Conservation (phyloP, 2,113 vertebrate genomes). For the Sorex fumeus region DNA sequence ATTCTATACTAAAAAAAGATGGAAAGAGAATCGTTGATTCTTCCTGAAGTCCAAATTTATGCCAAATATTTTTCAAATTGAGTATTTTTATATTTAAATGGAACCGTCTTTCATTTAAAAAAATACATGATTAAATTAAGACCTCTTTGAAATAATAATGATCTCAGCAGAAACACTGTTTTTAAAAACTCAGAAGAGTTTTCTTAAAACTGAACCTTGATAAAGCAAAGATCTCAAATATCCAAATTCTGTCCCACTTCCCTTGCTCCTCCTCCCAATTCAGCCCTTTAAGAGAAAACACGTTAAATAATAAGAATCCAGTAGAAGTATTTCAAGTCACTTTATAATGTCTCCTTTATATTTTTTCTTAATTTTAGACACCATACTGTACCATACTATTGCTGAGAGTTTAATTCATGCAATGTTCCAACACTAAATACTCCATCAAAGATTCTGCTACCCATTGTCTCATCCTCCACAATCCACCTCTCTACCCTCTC, state of each 20-base stretch:
- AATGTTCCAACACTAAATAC: too few species aligned
- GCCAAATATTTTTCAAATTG: background rate
- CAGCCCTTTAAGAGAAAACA: constrained; percentile 46
- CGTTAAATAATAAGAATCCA: constrained; percentile 3
- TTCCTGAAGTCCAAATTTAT: constrained; percentile 50
- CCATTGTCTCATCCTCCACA: too few species aligned
- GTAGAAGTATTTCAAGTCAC: constrained; percentile 14
- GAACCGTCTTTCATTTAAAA: background rate
- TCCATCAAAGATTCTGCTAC: too few species aligned
- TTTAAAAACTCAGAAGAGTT: background rate
- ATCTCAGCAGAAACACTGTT: constrained; percentile 1
- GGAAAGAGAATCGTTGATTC: background rate
- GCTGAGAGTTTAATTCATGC: too few species aligned
- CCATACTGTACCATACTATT: too few species aligned
- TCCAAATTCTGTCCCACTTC: background rate
- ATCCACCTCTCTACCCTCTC: too few species aligned
- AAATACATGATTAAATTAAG: constrained; percentile 56
- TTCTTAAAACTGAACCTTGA: constrained; percentile 40
- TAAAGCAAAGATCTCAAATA: constrained; percentile 48
- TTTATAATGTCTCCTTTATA: background rate
- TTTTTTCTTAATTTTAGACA: too few species aligned
- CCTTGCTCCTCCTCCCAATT: background rate
- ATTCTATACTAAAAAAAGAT: constrained; percentile 32
- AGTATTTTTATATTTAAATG: constrained; percentile 31
- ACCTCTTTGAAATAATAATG: constrained; percentile 43